phyloP scores from a whole-genome alignment of 2,797 vertebrate species.

The Euphonia xanthogaster region DNA sequence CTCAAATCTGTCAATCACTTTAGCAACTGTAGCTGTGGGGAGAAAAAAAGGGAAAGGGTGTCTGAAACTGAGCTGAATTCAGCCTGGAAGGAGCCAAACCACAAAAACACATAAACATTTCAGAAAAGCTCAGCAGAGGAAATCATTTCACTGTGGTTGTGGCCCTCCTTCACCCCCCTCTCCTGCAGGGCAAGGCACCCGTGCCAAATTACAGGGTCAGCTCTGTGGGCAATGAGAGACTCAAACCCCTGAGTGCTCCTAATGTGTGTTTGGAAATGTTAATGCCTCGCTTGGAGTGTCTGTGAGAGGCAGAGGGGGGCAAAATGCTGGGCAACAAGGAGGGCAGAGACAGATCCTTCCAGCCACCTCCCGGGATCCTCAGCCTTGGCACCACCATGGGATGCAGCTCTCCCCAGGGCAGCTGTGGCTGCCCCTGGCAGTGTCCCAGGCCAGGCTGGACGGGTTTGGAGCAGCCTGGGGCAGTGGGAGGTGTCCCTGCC shows the following conservation, averaged over 20 bases:
- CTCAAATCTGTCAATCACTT: conserved; percentile 84
- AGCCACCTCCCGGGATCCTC: accelerated
- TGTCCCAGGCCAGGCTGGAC: accelerated
- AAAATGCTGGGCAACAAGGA: neutral
- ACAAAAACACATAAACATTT: neutral
- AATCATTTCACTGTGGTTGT: neutral
- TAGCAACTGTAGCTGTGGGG: conserved; percentile 84
- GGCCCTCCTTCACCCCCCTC: neutral
- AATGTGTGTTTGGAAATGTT: neutral
- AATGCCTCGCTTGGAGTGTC: neutral
- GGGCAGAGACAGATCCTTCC: neutral
- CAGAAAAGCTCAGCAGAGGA: neutral
- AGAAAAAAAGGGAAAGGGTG: neutral
- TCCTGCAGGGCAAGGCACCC: neutral
- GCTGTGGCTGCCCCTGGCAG: neutral
- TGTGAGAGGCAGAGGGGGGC: neutral
- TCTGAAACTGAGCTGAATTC: neutral
- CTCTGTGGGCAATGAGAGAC: conserved; percentile 7
- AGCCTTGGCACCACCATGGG: accelerated
- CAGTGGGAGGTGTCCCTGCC: accelerated
- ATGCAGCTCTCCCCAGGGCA: neutral
- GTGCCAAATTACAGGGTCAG: conserved; percentile 31
- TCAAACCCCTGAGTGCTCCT: neutral
- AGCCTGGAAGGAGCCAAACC: neutral
- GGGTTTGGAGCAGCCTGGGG: neutral